phyloP scores from a whole-genome alignment of 2,113 vertebrate species.

The Anolis sagrei region DNA sequence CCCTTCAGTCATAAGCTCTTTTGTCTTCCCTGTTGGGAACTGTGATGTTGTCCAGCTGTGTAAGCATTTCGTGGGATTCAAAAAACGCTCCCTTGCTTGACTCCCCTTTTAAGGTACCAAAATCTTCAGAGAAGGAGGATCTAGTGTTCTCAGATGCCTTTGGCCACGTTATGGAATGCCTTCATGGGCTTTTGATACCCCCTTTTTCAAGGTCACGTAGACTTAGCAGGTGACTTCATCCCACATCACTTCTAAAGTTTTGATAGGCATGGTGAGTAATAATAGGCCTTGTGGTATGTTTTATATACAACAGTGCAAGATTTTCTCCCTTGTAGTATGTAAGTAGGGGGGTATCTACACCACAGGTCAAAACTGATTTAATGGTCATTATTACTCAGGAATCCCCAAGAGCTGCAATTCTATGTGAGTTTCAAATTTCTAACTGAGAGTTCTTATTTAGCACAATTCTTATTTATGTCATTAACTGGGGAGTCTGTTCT shows the following conservation, averaged over 20 bases:
- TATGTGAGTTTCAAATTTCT: neutral
- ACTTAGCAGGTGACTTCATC: neutral
- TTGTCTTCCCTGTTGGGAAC: neutral
- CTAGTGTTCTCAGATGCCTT: neutral
- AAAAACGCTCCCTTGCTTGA: neutral
- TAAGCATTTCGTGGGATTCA: slow-evolving; percentile 1
- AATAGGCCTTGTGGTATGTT: neutral
- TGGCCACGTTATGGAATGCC: neutral
- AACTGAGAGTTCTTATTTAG: neutral
- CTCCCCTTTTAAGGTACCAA: neutral
- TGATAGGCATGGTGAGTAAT: neutral
- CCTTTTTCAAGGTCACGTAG: neutral
- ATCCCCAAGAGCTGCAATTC: neutral
- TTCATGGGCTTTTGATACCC: neutral
- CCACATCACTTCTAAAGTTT: slow-evolving; percentile 8
- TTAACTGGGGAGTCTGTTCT: neutral
- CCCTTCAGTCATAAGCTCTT: neutral
- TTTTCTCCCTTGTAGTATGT: rapidly evolving
- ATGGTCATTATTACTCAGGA: neutral
- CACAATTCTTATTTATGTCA: neutral
- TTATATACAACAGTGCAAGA: rapidly evolving
- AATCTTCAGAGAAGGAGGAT: neutral
- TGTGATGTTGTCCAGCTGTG: neutral
- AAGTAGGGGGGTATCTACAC: neutral
- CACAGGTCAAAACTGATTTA: neutral